Evolutionary conservation across 2,113 vertebrate species (phyloP), one percentile per base, ranked within the genome.

Genomic region (Labrus mixtus): DNA sequence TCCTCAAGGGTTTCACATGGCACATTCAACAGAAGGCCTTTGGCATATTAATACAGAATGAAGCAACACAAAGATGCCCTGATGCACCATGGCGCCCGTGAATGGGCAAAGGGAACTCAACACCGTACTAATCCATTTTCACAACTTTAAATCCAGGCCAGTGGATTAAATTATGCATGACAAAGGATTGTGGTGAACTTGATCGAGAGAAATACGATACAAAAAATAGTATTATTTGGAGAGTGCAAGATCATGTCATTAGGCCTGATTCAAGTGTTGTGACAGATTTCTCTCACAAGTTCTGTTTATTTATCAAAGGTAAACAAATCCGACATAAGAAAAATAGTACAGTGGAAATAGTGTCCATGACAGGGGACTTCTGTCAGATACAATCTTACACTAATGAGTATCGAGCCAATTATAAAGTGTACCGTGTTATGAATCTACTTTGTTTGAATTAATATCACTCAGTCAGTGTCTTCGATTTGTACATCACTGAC

Each of bases 121-220:
- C 89, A 94, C 95, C 91, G 37, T 78, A 77, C 92, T 93, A 94
- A 95, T 95, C 94, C 92, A 93, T 94, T 95, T 94, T 91, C 90
- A 93, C 91, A 91, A 93, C 90, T 92, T 88, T 90, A 93, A 94
- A 95, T 95, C 90, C 86, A 94, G 92, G 92, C 84, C 92, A 91
- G 81, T 68, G 43, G 82, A 92, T 91, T 95, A 91, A 94, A 94
- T 95, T 94, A 95, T 95, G 90, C 87, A 95, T 94, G 94, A 78
- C 76, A 84, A 85, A 82, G 89, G 89, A 92, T 84, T 88, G 87
- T 85, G 59, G 68, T 74, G 82, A 70, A 67, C 69, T 87, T 85
- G 79, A 83, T 90, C 79, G 78, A 76, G 77, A 90, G 93, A 89
- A 92, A 95, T 82, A 60, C 9, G 84, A 94, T 86, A 88, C 83